Evolutionary conservation across 2,797 vertebrate species (phyloP), one percentile per base, ranked within the genome.

Genomic region (Girardinus metallicus): DNA sequence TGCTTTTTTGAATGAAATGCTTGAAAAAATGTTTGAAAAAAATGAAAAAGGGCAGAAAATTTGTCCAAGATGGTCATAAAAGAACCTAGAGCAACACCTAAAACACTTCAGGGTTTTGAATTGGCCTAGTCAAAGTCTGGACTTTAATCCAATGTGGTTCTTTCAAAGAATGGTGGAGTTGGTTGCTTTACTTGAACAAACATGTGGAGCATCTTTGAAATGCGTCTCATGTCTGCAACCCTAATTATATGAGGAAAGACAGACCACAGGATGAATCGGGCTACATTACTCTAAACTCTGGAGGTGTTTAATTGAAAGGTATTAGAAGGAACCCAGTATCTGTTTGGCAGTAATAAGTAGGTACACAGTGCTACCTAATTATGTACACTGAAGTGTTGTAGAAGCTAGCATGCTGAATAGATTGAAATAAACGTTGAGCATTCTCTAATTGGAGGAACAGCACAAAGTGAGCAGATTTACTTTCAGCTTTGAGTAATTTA

Each of bases 231-330:
- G 43, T 71, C 26, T 71, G 41, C n/a, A 44, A 16, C 41, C 3
- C 12, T 46, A 46, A 44, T 71, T 46, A 71, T 11, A 71, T 9
- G 13, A 44, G 23, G 2, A 41, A 68, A 44, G 26, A 46, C 26
- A 46, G 26, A 71, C 26, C 68, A n/a, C 16, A 71, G 68, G 31
- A 53, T 36, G 31, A 53, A 36, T 26, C 21, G 1, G n/a, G 66
- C 53, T 34, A 23, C 53, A 39, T 5, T 12, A 51, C 16, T 26
- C 26, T 46, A 18, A 12, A 77, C 51, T 68, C 55, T 53, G 41
- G 79, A 43, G 43, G 12, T 55, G 3, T 12, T 76, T 86, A 80
- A 86, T 66, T 84, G 31, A 77, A 76, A 87, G 80, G 75, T 81
- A 77, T 77, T 66, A 51, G 0, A 41, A 51, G 73, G 34, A 44